Evolutionary conservation across 1,140 invertebrate species (phyloP), one percentile per base, ranked within the genome.

Genomic region (Aethina tumida): DNA sequence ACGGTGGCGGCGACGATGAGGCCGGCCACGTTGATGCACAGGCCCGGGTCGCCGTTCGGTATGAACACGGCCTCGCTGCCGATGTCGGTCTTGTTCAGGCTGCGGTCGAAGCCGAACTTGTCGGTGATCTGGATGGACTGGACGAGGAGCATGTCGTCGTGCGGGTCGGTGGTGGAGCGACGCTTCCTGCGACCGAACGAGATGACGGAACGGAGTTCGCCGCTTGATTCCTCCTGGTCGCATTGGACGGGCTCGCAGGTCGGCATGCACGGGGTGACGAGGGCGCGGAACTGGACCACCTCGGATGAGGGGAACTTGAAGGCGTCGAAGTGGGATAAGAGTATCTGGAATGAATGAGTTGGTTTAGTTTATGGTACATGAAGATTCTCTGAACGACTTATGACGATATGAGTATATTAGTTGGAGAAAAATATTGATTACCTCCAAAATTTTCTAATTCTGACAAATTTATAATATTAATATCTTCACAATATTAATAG

Each of bases 221-320:
- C 87, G 27, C 81, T 79, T 35, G 77, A 73, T 50, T 86, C 83
- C 43, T 79, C 73, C 37, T 81, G 73, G 30, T 88, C 79, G 56
- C 89, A 93, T 52, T 86, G 80, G 1, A 89, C 85, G 1, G 91
- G 89, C 61, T 91, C 87, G 58, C 90, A 94, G 16, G 75, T 77
- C 1, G 88, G 87, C 77, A 94, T 84, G 55, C 91, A 94, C 0
- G 91, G 91, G 3, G 89, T 93, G 1, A 95, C 89, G 48, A 94
- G 57, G 1, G 90, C 91, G 30, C 89, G 76, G 76, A 95, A 95
- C 63, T 95, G 89, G 0, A 95, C 91, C 7, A 93, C 79, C 59
- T 93, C 89, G 0, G 88, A 92, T 9, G 88, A 89, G 1, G 91
- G 90, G 69, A 95, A 95, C 61, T 94, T 93, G 75, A 95, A 95